phyloP scores from a whole-genome alignment of 2,797 vertebrate genomes.

The Acrocephalus scirpaceus region DNA sequence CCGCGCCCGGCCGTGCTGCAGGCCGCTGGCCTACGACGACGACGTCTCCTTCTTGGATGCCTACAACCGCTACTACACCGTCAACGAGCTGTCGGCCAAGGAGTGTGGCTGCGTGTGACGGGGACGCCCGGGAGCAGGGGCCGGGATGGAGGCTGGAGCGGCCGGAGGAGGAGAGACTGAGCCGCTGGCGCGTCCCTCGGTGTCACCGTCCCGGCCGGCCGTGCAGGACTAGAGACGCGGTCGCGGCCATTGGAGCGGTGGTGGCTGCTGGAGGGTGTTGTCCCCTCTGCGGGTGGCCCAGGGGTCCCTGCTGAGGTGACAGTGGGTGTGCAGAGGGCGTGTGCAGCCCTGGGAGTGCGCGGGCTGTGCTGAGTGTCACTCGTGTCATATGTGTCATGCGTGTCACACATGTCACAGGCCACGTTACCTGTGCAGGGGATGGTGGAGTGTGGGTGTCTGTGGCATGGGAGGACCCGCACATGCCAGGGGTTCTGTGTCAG shows the following conservation, averaged over 20 bases:
- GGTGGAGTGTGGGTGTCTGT: fast-evolving
- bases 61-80: constrained; percentile 86
- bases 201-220: fast-evolving
- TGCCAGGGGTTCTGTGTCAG: not conserved
- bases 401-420: fast-evolving
- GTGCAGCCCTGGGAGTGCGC: fast-evolving
- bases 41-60: constrained; percentile 90
- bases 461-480: fast-evolving
- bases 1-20: constrained; percentile 88
- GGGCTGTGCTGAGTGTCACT: fast-evolving
- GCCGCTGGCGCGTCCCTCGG: fast-evolving
- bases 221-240: not conserved
- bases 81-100: constrained; percentile 91
- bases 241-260: fast-evolving
- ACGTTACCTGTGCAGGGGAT: fast-evolving
- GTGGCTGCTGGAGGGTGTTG: not conserved
- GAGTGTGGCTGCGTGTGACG: constrained; percentile 91
- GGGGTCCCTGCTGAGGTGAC: not conserved
- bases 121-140: fast-evolving
- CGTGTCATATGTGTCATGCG: fast-evolving
- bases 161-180: not conserved
- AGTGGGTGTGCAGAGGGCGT: fast-evolving
- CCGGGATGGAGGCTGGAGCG: not conserved
- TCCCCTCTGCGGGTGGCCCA: fast-evolving
- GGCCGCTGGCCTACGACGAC: constrained; percentile 89